phyloP scores from a whole-genome alignment of 2,113 vertebrate genomes.

The Rafetus swinhoei region DNA sequence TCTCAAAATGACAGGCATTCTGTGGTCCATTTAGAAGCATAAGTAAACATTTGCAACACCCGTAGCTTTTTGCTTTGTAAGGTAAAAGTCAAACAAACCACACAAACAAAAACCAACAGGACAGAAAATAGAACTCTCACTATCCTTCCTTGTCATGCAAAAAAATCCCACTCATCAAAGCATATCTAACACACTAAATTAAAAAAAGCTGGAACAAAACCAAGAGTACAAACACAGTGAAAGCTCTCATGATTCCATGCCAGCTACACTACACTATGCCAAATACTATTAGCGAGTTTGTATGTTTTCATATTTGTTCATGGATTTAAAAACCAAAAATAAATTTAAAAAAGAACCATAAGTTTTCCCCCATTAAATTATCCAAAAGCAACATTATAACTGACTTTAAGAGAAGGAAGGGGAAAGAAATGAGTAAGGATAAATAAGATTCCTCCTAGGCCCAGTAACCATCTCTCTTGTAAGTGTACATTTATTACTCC shows the following conservation, averaged over 20 bases:
- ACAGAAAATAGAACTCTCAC: neutral
- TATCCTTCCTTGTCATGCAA: neutral
- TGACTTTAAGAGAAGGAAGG: neutral
- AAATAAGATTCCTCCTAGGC: neutral
- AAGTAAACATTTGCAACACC: neutral
- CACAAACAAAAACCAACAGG: neutral
- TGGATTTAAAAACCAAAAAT: neutral
- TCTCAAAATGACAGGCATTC: neutral
- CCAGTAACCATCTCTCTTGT: neutral
- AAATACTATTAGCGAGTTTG: neutral
- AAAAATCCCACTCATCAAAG: neutral
- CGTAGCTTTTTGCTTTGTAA: neutral
- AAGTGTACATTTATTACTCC: neutral
- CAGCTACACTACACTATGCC: neutral
- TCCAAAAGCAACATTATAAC: fast-evolving
- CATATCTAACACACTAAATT: neutral
- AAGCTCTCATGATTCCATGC: neutral
- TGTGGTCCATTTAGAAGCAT: neutral
- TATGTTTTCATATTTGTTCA: neutral
- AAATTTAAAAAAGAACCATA: neutral
- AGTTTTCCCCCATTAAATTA: neutral
- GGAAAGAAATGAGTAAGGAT: neutral
- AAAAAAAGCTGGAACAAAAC: neutral
- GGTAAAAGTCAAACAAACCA: neutral
- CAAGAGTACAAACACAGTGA: neutral